Percentiles rank a stretch among this genome's conserved stretches.
Conservation (phyloP, 2,797 vertebrate genomes). For the Macropus fuliginosus region DNA sequence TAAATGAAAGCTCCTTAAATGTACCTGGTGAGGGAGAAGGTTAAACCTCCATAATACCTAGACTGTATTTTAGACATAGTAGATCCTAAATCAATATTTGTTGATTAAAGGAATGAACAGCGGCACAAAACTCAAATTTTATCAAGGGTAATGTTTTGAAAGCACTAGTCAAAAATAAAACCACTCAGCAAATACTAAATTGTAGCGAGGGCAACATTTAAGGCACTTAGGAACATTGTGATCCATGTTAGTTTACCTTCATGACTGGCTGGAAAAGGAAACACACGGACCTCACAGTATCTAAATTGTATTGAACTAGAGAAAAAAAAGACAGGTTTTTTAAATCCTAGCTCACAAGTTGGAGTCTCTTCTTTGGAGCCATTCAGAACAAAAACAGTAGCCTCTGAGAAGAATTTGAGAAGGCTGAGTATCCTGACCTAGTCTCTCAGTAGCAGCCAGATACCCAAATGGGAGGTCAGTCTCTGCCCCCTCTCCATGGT, state of each 20-base stretch:
- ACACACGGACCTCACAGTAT: not conserved
- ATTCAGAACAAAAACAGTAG: constrained; percentile 68
- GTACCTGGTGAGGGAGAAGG: not conserved
- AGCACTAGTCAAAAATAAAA: not conserved
- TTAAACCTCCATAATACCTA: not conserved
- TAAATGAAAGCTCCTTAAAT: not conserved
- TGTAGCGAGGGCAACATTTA: not conserved
- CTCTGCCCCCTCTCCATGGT: constrained; percentile 5
- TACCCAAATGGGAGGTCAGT: not conserved
- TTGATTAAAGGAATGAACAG: not conserved
- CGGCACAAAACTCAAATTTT: not conserved
- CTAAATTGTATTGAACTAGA: constrained; percentile 16
- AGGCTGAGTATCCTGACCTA: constrained; percentile 65
- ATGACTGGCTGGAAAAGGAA: constrained; percentile 22
- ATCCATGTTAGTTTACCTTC: constrained; percentile 42
- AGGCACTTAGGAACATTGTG: not conserved
- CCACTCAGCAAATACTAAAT: not conserved
- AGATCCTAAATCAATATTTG: not conserved
- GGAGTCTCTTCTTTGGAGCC: constrained; percentile 55
- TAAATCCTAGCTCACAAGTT: constrained; percentile 55
- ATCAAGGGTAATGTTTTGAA: not conserved
- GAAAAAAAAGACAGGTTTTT: constrained; percentile 50
- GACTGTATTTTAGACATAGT: not conserved
- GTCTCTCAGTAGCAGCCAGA: not conserved
- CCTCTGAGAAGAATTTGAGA: constrained; percentile 63